phyloP scores from a whole-genome alignment of 2,888 invertebrate genomes.

The Polydrusus pterygomalis region DNA sequence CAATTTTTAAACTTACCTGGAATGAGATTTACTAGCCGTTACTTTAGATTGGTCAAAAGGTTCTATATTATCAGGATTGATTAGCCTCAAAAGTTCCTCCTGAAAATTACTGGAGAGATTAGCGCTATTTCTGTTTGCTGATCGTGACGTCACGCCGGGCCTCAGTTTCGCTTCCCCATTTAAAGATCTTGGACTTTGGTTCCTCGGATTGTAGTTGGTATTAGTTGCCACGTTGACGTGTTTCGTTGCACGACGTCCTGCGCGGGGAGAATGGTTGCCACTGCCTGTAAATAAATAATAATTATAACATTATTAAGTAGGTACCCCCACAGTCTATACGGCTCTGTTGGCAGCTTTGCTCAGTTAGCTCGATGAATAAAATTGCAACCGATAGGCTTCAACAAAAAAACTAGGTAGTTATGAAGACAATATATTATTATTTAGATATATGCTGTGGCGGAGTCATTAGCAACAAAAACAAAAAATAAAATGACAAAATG shows the following conservation, averaged over 20 bases:
- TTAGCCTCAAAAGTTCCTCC: slow-evolving; percentile 92
- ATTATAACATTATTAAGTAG: too few relatives aligned
- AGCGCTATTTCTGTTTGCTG: slow-evolving; percentile 77
- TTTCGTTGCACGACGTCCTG: slow-evolving; percentile 71
- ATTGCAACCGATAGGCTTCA: too few relatives aligned
- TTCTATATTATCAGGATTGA: slow-evolving; percentile 83
- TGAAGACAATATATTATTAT: too few relatives aligned
- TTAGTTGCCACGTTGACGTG: slow-evolving; percentile 65
- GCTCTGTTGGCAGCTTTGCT: too few relatives aligned
- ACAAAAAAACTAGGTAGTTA: too few relatives aligned
- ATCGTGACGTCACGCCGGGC: slow-evolving; percentile 72
- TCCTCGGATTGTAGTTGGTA: slow-evolving; percentile 72
- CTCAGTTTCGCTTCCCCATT: slow-evolving; percentile 75
- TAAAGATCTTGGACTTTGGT: slow-evolving; percentile 77
- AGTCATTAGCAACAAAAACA: too few relatives aligned
- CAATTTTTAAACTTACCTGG: slow-evolving; percentile 52
- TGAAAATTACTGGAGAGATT: slow-evolving; percentile 80
- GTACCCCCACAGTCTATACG: too few relatives aligned
- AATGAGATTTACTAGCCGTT: slow-evolving; percentile 44
- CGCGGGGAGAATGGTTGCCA: slow-evolving; percentile 75
- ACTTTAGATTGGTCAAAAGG: slow-evolving; percentile 61
- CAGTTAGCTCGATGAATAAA: too few relatives aligned
- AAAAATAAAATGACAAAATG: too few relatives aligned
- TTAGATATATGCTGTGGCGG: too few relatives aligned
- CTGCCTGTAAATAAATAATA: slow-evolving; percentile 66